Base-by-base conservation (phyloP, 2,113 vertebrate genomes). In the Clarias macrocephalus region DNA sequence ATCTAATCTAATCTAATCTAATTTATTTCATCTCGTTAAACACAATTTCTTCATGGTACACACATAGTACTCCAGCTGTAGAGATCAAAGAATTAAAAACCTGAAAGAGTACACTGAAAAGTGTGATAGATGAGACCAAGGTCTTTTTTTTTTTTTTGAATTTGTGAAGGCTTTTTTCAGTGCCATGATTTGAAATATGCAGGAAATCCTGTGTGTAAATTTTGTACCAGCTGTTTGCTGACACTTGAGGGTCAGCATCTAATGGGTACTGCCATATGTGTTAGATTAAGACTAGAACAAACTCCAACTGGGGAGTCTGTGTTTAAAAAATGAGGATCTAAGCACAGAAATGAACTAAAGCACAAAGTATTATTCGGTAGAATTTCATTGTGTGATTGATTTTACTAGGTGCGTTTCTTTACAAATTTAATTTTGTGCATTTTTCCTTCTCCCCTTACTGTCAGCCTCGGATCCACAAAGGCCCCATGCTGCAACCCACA, bases 231-330 rank as follows among this genome's bases (percentile, higher is more conserved):
- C 15, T 70, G 66, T 33, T 70, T 70, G 15, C 6, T 33, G 66
- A 70, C 66, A 70, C 66, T 70, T 6, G 18, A 33, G 15, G 30
- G 28, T 70, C 66, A 33, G 28, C 30, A 19, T 33, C 15, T 33
- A 19, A 70, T 8, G 66, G 15, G 28, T 37, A 68, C 12, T 68
- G 65, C 65, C 28, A 68, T 68, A 68, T 68, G 65, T 68, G n/a
- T 68, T 68, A 68, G 28, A 68, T 68, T 68, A 68, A 68, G 65
- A 28, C 63, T 28, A 66, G 63, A 68, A 30, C 65, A 68, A 68
- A 28, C n/a, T 28, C 65, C 65, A 30, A 5, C 65, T 68, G 65
- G 30, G n/a, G 28, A 33, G 66, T 18, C 13, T 33, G 5, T 33
- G 28, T 16, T 33, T 15, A 18, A 5, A 70, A 28, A 33, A 33